phyloP scores from a whole-genome alignment of 2,888 invertebrate species.

The Rapana venosa region DNA sequence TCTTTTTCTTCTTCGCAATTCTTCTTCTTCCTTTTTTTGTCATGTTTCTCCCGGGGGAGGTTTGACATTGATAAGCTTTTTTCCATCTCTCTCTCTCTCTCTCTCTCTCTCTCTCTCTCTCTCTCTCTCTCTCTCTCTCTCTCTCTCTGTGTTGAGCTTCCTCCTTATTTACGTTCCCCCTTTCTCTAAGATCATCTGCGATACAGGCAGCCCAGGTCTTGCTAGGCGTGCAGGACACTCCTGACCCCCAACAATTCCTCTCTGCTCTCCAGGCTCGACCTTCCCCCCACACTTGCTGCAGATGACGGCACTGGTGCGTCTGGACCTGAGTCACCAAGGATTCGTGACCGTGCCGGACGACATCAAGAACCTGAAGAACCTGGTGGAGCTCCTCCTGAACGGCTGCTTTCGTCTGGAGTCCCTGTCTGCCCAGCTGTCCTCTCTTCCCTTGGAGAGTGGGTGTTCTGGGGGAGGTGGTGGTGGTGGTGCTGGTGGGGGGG shows the following conservation, averaged over 20 bases:
- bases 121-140: conserved; percentile 20
- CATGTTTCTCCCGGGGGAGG: no score
- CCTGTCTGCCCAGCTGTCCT: conserved; percentile 60
- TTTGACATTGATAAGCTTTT: no score
- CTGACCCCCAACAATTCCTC: neutral
- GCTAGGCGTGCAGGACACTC: no score
- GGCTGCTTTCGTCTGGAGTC: conserved; percentile 63
- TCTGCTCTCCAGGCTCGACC: neutral
- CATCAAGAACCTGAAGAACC: conserved; percentile 57
- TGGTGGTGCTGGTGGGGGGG: no score
- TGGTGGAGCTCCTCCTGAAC: conserved; percentile 62
- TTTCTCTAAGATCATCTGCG: no score
- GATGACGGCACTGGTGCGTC: conserved; percentile 57
- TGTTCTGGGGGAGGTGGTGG: neutral
- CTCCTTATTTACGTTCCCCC: no score
- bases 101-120: conserved; percentile 9
- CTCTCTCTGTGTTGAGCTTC: neutral
- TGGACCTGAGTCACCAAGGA: conserved; percentile 68
- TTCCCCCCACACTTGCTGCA: conserved; percentile 61
- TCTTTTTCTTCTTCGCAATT: no score
- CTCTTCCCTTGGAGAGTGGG: conserved; percentile 63
- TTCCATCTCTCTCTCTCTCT: conserved; percentile 11
- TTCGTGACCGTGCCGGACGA: conserved; percentile 63
- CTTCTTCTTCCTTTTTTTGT: no score
- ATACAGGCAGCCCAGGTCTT: no score